Base-by-base conservation (phyloP, 2,888 invertebrate genomes). In the Noctua fimbriata region DNA sequence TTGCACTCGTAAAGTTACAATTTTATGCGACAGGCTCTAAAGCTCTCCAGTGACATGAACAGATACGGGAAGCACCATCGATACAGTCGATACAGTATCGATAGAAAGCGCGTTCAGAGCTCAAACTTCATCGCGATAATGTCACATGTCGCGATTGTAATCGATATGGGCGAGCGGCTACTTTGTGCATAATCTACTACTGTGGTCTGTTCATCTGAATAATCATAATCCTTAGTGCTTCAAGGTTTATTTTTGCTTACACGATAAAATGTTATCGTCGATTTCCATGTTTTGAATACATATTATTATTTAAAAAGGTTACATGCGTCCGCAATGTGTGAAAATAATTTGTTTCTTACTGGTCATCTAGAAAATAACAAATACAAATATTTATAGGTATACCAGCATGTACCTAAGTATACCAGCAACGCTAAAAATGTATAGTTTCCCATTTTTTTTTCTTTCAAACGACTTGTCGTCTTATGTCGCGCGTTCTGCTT, bases 81-180 rank as follows among this genome's bases (percentile, higher is more conserved):
- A 79, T 72, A 69, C n/a, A 47, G n/a, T 72, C 70, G 72, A 75
- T 60, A 72, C 65, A 55, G 16, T 52, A 75, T 76, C 75, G 60
- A 82, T 76, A 70, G 72, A 66, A 83, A 72, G 69, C 63, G 67
- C 69, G 65, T 60, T 86, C 52, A 72, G 36, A 49, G 49, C 75
- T 82, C 49, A 81, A 72, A 69, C 66, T 85, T 69, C 28, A 75
- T 69, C 65, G 44, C 52, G 85, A 82, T 82, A 81, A 16, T 74
- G 86, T 83, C 83, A 58, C 63, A 58, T 81, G 65, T 85, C 63
- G 36, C 21, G 86, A 75, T 86, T 60, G 12, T 52, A 41, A 69
- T 86, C 69, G 36, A 70, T 60, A 75, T 58, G 55, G 65, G 44
- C 16, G 21, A 70, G 69, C 58, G 16, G 6, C 18, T 63, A 12